These are phyloP conservation scores for Pristionchus exspectatus DNA, from an alignment of 2,888 invertebrate genomes.

Conservation along the genomic window DNA sequence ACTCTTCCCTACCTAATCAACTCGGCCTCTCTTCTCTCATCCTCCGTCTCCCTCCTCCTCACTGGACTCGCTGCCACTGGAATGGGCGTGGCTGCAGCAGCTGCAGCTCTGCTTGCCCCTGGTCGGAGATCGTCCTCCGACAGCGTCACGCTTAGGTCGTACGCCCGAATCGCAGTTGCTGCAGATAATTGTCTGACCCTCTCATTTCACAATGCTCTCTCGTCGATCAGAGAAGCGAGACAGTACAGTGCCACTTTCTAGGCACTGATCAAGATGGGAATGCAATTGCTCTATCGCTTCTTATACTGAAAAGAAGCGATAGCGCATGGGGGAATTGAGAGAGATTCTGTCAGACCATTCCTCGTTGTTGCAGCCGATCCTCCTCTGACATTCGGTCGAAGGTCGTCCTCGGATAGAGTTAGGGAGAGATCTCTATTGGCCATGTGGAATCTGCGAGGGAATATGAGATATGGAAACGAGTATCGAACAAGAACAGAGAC, in stretches of 20 bases:
- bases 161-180: neutral
- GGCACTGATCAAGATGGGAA: too few species aligned
- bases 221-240: too few species aligned
- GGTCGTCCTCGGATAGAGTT: constrained; percentile 39
- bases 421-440: neutral
- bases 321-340: too few species aligned
- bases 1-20: neutral
- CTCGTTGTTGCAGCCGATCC: neutral
- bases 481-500: neutral
- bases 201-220: too few species aligned
- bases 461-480: neutral
- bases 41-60: neutral
- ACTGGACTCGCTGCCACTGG: neutral
- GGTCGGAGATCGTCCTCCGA: constrained; percentile 52
- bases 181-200: neutral
- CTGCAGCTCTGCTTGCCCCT: neutral
- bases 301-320: too few species aligned
- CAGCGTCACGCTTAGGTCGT: constrained; percentile 44
- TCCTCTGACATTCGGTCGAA: neutral
- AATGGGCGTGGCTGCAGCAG: neutral
- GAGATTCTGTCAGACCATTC: too few species aligned
- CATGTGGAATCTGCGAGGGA: neutral
- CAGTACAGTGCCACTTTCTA: too few species aligned
- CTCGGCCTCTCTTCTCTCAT: constrained; percentile 9
- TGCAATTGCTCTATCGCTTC: too few species aligned